These are phyloP conservation scores for Probosciger aterrimus DNA, from an alignment of 2,113 vertebrate genomes.

Conservation along the genomic window DNA sequence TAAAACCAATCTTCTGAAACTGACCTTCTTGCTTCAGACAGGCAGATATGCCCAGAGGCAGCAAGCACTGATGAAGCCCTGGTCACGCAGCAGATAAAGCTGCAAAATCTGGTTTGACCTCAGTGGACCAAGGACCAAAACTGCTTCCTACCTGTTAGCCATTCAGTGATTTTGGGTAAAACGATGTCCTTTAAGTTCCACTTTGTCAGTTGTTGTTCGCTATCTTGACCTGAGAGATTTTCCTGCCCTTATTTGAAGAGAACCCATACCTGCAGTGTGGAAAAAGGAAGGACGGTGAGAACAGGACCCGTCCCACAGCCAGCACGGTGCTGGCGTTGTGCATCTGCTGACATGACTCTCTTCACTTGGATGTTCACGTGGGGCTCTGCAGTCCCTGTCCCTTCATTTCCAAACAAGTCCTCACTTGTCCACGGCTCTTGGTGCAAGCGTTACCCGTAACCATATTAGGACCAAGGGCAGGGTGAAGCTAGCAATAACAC, in stretches of 20 bases:
- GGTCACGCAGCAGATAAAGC: not conserved
- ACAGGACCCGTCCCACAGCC: not conserved
- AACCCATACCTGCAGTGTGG: not conserved
- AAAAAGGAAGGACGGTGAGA: not conserved
- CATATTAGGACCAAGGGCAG: not conserved
- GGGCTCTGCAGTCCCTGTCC: not conserved
- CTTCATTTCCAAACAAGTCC: not conserved
- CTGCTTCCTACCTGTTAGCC: not conserved
- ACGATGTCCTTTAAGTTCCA: not conserved
- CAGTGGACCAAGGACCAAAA: not conserved
- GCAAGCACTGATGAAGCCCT: not conserved
- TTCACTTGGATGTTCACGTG: not conserved
- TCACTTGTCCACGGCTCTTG: not conserved
- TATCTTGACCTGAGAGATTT: not conserved
- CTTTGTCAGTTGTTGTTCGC: not conserved
- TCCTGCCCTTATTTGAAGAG: not conserved
- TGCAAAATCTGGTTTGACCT: not conserved
- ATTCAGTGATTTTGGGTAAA: not conserved
- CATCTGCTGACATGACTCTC: not conserved
- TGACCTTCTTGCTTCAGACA: not conserved
- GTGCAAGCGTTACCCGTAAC: not conserved
- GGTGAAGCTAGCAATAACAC: not conserved
- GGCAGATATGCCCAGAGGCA: not conserved
- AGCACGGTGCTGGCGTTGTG: accelerated
- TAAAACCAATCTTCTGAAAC: not conserved